Evolutionary conservation across 2,113 vertebrate species (phyloP).

Genomic region (Chionodraco myersi): DNA sequence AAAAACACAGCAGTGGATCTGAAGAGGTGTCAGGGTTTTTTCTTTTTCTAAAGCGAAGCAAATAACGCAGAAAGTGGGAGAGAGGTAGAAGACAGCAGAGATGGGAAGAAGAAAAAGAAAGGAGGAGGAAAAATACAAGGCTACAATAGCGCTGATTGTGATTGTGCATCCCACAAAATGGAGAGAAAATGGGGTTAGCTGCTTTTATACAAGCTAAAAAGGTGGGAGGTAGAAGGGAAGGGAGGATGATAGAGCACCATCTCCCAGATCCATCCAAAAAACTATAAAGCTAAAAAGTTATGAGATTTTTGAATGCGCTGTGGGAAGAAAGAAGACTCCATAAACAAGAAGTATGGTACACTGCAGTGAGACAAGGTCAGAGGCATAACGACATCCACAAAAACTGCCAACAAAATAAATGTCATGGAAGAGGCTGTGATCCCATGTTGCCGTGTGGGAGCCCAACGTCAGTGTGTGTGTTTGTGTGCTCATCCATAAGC

Average conservation of each 20-base stretch:
- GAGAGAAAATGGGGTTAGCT: slow-evolving; percentile 40
- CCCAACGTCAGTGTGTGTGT: not conserved
- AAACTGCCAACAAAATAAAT: slow-evolving; percentile 64
- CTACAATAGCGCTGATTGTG: slow-evolving; percentile 60
- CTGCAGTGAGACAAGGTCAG: slow-evolving; percentile 48
- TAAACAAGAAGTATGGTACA: slow-evolving; percentile 15
- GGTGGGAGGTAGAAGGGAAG: too few relatives aligned
- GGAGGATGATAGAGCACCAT: not conserved
- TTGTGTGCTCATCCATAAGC: slow-evolving; percentile 45
- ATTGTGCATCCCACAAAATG: slow-evolving; percentile 38
- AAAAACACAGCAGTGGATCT: slow-evolving; percentile 46
- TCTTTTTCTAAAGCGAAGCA: slow-evolving; percentile 23
- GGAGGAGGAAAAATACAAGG: not conserved
- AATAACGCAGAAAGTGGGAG: slow-evolving; percentile 37
- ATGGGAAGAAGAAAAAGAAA: not conserved
- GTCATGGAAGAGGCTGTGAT: slow-evolving; percentile 59
- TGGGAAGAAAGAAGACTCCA: slow-evolving; percentile 4
- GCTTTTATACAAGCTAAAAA: slow-evolving; percentile 27
- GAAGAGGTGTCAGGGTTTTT: slow-evolving; percentile 47
- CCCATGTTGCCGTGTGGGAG: slow-evolving; percentile 39
- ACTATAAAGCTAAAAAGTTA: not conserved
- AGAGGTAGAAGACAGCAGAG: slow-evolving; percentile 6
- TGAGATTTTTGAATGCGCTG: slow-evolving; percentile 1
- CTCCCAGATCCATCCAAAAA: not conserved
- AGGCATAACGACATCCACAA: slow-evolving; percentile 42